These are phyloP conservation scores for Unio pictorum DNA, from an alignment of 2,888 invertebrate species.

Conservation along the genomic window DNA sequence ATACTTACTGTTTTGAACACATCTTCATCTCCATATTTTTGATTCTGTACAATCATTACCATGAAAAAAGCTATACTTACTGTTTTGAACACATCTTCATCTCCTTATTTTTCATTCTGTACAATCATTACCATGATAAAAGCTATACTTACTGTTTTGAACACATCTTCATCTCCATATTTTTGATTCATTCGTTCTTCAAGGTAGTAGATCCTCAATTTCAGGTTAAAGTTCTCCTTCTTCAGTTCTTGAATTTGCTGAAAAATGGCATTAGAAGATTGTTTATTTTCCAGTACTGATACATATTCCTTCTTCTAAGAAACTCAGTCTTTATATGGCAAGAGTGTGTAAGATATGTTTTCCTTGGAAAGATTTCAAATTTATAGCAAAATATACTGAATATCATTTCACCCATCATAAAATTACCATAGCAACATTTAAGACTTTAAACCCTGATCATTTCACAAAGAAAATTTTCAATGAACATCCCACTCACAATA, in stretches of 20 bases:
- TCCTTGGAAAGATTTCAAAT: too few species aligned
- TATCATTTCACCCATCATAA: too few species aligned
- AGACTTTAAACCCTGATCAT: too few species aligned
- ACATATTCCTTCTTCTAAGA: background rate
- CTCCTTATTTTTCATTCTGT: background rate
- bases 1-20: too few species aligned
- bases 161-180: slow-evolving; percentile 78
- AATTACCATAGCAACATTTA: too few species aligned
- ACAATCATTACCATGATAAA: background rate
- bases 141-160: slow-evolving; percentile 74
- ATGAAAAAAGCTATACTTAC: too few species aligned
- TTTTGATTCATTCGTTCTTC: slow-evolving; percentile 86
- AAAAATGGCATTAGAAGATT: slow-evolving; percentile 12
- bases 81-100: too few species aligned
- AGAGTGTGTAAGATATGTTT: background rate
- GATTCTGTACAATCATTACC: background rate
- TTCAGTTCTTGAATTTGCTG: slow-evolving; percentile 86
- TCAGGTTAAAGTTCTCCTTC: slow-evolving; percentile 94
- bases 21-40: too few species aligned
- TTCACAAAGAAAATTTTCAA: too few species aligned
- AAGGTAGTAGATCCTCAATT: slow-evolving; percentile 90
- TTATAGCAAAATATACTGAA: too few species aligned
- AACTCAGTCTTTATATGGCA: too few species aligned
- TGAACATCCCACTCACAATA: too few species aligned
- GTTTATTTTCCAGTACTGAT: background rate